Evolutionary conservation across 2,113 vertebrate species (phyloP), one percentile per base, ranked within the genome.

Genomic region (Gymnarchus niloticus): DNA sequence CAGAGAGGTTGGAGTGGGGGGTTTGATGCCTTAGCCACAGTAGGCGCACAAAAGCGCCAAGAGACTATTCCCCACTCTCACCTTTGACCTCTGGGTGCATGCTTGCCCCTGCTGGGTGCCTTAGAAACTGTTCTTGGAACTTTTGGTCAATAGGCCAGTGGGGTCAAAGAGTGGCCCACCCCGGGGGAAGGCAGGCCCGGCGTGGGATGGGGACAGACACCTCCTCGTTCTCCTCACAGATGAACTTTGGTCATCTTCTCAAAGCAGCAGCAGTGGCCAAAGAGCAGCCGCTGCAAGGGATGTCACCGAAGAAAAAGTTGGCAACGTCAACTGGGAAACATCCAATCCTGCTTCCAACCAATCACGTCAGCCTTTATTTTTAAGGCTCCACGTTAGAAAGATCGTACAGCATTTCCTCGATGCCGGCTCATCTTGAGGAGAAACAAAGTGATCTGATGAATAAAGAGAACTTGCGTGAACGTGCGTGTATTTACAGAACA

Each of bases 111-210:
- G 17, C 21, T 59, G 28, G 33, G 52, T 83, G 56, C 82, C 82
- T 83, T 56, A 83, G 82, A 83, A 41, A 57, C 33, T 33, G 52
- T 56, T 44, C 54, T 56, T 19, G 8, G 54, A 19, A 54, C 8
- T 56, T 37, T 52, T 44, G 82, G 82, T 83, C 82, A 59, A 83
- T 83, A 59, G 82, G 82, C 56, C 56, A 59, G 48, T 59, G 82
- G 56, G 54, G 81, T 83, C 81, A 83, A 82, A 82, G 51, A 56
- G 80, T n/a, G 25, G 14, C n/a, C 37, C 25, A 59, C 54, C 81
- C 81, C 49, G 9, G 33, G 54, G 82, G 54, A 19, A 44, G 28
- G 82, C 23, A 33, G 82, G 21, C 14, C 82, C 12, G 19, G 82
- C 37, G 52, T 83, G 56, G 33, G 82, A 46, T 44, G 82, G 6